These are phyloP conservation scores for Cnemophilus loriae DNA, from an alignment of 2,113 vertebrate species.

Conservation along the genomic window DNA sequence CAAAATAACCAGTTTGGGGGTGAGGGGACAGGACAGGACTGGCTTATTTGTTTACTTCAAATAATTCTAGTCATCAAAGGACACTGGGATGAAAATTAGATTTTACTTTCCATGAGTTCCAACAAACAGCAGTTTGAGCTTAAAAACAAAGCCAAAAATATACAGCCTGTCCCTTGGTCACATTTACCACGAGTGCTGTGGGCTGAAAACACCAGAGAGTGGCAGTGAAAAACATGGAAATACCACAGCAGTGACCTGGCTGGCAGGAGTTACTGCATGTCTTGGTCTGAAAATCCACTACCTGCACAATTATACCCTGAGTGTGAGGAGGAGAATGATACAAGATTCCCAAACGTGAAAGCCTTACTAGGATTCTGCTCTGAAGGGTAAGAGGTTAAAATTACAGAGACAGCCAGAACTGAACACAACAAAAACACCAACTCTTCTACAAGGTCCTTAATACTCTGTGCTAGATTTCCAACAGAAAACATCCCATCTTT, in stretches of 20 bases:
- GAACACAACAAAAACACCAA: neutral
- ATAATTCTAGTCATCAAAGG: neutral
- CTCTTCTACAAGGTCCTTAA: neutral
- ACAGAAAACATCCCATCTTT: neutral
- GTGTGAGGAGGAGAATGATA: neutral
- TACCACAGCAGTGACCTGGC: neutral
- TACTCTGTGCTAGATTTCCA: neutral
- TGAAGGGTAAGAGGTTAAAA: neutral
- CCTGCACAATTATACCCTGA: neutral
- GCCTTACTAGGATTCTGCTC: neutral
- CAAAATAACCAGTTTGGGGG: neutral
- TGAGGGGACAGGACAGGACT: neutral
- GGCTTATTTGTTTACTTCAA: neutral
- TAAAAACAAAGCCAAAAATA: neutral
- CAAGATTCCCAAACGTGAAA: neutral
- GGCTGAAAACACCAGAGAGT: neutral
- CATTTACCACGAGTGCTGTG: neutral
- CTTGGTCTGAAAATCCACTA: neutral
- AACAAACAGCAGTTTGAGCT: neutral
- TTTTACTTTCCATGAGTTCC: neutral
- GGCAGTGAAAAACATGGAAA: neutral
- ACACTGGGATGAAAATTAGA: neutral
- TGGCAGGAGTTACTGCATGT: neutral
- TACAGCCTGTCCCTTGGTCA: neutral
- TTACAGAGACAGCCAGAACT: neutral